A percentile compares a stretch with the other conserved stretches of the same genome.
Conservation (phyloP, 1,140 invertebrate species). For the Drosophila mayri region DNA sequence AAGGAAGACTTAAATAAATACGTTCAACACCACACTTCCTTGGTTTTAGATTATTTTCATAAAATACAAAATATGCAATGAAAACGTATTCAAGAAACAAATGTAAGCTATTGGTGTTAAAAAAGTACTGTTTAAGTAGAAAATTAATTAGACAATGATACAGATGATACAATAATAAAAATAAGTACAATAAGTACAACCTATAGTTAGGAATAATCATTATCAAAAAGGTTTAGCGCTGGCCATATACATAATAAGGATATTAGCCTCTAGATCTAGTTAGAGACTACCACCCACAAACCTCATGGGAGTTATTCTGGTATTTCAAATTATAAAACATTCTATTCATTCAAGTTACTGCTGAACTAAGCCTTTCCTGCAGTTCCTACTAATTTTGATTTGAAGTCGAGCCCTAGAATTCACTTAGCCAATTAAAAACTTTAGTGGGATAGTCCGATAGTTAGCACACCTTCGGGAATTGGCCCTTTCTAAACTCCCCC, state of each 20-base stretch:
- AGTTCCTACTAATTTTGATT: not conserved
- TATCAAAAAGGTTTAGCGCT: too few species aligned
- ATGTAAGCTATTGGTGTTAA: too few species aligned
- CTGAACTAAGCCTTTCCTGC: not conserved
- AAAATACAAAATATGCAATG: too few species aligned
- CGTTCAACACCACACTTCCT: too few species aligned
- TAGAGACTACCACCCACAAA: not conserved
- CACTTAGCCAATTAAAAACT: conserved; percentile 6
- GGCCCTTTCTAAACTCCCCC: not conserved
- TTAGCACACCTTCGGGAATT: not conserved
- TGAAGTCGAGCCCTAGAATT: not conserved
- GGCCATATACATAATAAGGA: not conserved
- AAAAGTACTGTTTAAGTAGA: too few species aligned
- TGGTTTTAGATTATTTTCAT: too few species aligned
- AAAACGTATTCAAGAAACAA: too few species aligned
- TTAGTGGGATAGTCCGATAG: not conserved
- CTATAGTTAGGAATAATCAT: too few species aligned
- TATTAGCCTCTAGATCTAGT: not conserved
- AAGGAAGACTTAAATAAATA: too few species aligned
- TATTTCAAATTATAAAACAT: not conserved
- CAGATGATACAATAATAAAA: too few species aligned
- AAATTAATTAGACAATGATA: too few species aligned
- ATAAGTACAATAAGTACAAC: too few species aligned
- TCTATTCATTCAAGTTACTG: not conserved
- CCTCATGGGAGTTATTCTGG: not conserved